Base-by-base conservation (phyloP, 2,797 vertebrate species). In the Malurus splendens region DNA sequence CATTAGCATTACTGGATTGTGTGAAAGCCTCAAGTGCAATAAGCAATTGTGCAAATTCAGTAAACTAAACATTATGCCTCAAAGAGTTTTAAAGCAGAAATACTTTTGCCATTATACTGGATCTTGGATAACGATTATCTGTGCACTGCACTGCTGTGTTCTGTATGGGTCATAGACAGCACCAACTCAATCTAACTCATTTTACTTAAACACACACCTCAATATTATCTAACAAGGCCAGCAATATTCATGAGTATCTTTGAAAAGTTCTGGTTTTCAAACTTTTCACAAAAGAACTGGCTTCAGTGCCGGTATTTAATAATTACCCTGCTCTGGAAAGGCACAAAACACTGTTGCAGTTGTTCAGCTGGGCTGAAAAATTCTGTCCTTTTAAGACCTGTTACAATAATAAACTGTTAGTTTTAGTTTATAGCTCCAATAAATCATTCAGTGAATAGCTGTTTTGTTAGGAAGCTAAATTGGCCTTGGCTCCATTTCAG, bases 401-500 rank as follows among this genome's bases (percentile, higher is more conserved):
- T 83, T 95, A 95, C 3, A 1, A 95, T 94, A 94, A 93, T 93
- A 95, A 96, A 93, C 90, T 93, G 95, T 95, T 96, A 94, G 92
- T 86, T 95, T 96, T 90, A 75, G 75, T 96, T 96, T 96, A 96
- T 86, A 76, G 90, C 76, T 79, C 65, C 7, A 94, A 78, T 96
- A 96, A 96, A 95, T 96, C 94, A 95, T 78, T 72, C 45, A 3
- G 80, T 95, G 95, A 96, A 96, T 94, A 87, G 93, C 73, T 87
- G 87, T 95, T 95, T 96, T 96, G 95, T 96, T 95, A 75, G 73
- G 50, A 71, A 83, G 82, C 81, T 95, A 93, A 95, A 95, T 90
- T 95, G 81, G 92, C 92, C 88, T 95, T 95, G 95, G 95, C 90
- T 93, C 95, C 90, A 84, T 95, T 95, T 96, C 95, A 95, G 90